Percentiles rank a stretch among this genome's conserved stretches.
Conservation (phyloP, 2,888 invertebrate genomes). For the Metopia argyrocephala region DNA sequence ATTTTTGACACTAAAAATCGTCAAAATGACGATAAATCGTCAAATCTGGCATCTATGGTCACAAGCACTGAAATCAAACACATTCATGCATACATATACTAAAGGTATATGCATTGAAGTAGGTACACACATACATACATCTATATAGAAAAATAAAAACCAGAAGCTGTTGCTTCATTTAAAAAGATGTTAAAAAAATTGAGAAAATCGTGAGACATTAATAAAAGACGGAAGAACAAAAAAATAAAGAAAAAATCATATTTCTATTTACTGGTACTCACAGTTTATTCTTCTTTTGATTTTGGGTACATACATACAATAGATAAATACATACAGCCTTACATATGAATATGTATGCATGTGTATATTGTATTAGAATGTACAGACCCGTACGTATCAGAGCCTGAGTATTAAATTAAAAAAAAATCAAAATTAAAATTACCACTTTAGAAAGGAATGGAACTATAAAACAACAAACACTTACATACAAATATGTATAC, state of each 20-base stretch:
- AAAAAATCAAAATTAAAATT: conserved; percentile 39
- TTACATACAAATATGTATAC: neutral
- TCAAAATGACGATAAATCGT: too few species aligned
- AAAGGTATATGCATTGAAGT: too few species aligned
- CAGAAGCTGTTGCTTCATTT: conserved; percentile 54
- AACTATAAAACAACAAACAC: conserved; percentile 1
- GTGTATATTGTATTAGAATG: conserved; percentile 5
- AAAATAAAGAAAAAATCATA: neutral
- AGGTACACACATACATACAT: neutral
- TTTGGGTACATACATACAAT: neutral
- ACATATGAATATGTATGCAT: neutral
- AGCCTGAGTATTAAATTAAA: neutral
- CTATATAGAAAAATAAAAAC: conserved; percentile 11
- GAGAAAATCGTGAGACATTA: conserved; percentile 56
- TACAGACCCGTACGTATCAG: too few species aligned
- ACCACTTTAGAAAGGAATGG: conserved; percentile 39
- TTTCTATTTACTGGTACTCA: conserved; percentile 9
- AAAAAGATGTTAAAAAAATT: conserved; percentile 28
- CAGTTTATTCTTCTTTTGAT: conserved; percentile 16
- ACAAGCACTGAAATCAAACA: conserved; percentile 20
- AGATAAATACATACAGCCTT: neutral
- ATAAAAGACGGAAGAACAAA: conserved; percentile 31
- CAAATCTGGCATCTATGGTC: too few species aligned
- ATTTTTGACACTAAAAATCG: too few species aligned
- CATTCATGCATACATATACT: neutral